A percentile compares a stretch with the other conserved stretches of the same genome.
phyloP scores from a whole-genome alignment of 1,140 invertebrate species.

The Lepidurus couesii region DNA sequence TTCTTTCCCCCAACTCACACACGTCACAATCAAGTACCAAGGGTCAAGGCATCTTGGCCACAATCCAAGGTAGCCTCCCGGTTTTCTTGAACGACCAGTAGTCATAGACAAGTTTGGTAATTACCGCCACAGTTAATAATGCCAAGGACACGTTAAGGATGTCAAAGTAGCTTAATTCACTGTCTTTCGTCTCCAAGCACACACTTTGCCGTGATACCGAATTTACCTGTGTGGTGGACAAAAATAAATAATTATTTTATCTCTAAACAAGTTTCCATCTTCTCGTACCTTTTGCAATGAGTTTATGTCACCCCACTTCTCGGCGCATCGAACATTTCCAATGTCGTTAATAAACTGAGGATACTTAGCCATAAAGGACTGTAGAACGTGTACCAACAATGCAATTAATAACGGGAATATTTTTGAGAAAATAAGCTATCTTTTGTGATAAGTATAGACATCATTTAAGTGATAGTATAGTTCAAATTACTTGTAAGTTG shows the following conservation, averaged over 20 bases:
- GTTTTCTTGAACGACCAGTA: conserved; percentile 72
- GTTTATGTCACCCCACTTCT: conserved; percentile 41
- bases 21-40: conserved; percentile 4
- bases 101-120: conserved; percentile 69
- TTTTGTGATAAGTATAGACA: no score
- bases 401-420: neutral
- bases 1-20: neutral
- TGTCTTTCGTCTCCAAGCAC: conserved; percentile 23
- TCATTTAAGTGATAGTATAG: neutral
- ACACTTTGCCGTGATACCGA: conserved; percentile 27
- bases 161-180: conserved; percentile 49
- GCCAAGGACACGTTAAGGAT: conserved; percentile 63
- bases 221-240: conserved; percentile 16
- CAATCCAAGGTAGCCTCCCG: conserved; percentile 72
- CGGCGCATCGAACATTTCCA: conserved; percentile 58
- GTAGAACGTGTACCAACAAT: neutral
- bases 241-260: neutral
- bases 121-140: conserved; percentile 58
- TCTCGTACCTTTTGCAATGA: neutral
- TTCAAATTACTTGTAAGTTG: conserved; percentile 54
- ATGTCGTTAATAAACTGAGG: conserved; percentile 59
- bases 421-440: no score
- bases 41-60: conserved; percentile 58
- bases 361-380: conserved; percentile 65
- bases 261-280: neutral